Conservation (phyloP, 2,113 vertebrate species). For the Amblyopsis rosae region DNA sequence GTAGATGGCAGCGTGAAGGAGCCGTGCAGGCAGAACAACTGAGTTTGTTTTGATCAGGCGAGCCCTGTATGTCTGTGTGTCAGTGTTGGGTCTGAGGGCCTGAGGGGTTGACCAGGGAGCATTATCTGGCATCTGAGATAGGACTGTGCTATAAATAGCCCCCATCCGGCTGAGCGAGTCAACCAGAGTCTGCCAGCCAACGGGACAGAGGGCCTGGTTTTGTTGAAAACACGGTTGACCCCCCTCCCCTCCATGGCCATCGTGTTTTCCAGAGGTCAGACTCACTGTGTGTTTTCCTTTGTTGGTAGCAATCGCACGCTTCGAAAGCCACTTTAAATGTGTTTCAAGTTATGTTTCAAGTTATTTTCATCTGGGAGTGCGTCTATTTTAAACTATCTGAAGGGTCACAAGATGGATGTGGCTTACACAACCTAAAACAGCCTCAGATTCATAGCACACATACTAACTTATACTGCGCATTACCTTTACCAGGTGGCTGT, state of each 20-base stretch:
- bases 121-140: slow-evolving; percentile 64
- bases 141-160: slow-evolving; percentile 64
- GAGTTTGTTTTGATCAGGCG: slow-evolving; percentile 9
- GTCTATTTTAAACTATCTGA: no score
- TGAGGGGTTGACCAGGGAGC: slow-evolving; percentile 53
- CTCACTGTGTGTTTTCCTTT: neutral
- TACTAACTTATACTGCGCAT: no score
- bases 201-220: slow-evolving; percentile 30
- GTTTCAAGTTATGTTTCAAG: no score
- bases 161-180: slow-evolving; percentile 51
- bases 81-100: slow-evolving; percentile 4
- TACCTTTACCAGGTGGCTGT: no score
- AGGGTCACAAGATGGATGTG: no score
- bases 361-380: no score
- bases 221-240: slow-evolving; percentile 24
- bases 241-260: neutral
- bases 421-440: no score
- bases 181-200: slow-evolving; percentile 44
- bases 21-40: neutral
- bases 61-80: slow-evolving; percentile 12
- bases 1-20: neutral
- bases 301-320: no score
- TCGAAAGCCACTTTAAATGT: no score
- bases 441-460: no score
- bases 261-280: slow-evolving; percentile 8